Evolutionary conservation across 2,797 vertebrate species (phyloP), one percentile per base, ranked within the genome.

Genomic region (Megalops cyprinoides): DNA sequence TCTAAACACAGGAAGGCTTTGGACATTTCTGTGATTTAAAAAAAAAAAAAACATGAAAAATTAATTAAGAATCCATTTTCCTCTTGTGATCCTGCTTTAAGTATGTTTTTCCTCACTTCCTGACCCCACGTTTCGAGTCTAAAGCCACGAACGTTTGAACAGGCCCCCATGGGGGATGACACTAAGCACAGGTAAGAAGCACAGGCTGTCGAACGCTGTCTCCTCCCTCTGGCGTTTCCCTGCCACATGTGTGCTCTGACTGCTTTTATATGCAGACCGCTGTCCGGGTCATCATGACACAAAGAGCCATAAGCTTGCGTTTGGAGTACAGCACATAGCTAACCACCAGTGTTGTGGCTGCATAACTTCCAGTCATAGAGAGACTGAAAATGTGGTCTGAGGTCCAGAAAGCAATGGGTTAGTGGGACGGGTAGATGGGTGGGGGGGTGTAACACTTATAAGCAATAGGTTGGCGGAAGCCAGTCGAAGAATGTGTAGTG

Each of bases 201-300:
- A 15, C 12, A 15, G 31, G 62, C 31, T 67, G 23, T 9, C 6
- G 39, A 37, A 44, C 23, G 4, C 67, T n/a, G 67, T 37, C 67
- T 44, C 20, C 42, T 8, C 34, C 37, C 67, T 23, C 44, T 71
- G 44, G 39, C 44, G n/a, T 71, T 71, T 37, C 23, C 67, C 67
- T 71, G 67, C 39, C 67, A 71, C 42, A 71, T 71, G 39, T 71
- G 67, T 71, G 39, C 18, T 60, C 25, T 10, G n/a, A 44, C n/a
- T 42, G 67, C 67, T 71, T 71, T 14, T 44, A 44, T 9, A 18
- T 20, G 67, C 67, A 23, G 67, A 37, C 1, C 23, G n/a, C 3
- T 67, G 62, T 67, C 39, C 15, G 28, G 4, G 34, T 37, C 62
- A n/a, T n/a, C 71, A 25, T n/a, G 4, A n/a, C n/a, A n/a, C n/a